Evolutionary conservation across 2,888 invertebrate genomes (phyloP).

Genomic region (Drosophila prostipennis): DNA sequence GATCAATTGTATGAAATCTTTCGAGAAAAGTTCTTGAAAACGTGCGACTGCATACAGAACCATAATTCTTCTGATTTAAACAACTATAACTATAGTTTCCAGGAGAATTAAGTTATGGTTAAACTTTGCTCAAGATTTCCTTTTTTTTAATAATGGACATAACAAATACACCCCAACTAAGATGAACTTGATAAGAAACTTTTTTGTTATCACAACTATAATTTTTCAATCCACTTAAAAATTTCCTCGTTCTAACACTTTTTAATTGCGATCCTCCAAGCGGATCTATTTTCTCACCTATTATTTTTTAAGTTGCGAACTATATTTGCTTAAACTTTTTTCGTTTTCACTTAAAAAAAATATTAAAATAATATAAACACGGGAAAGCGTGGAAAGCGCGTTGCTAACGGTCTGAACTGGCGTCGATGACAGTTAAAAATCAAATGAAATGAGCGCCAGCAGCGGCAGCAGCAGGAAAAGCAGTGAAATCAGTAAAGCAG

Average conservation of each 20-base stretch:
- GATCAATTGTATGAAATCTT: neutral
- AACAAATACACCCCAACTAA: neutral
- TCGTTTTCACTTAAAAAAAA: slow-evolving; percentile 6
- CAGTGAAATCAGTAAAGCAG: slow-evolving; percentile 5
- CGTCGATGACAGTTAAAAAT: slow-evolving; percentile 84
- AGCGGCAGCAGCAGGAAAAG: slow-evolving; percentile 4
- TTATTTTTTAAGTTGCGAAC: neutral
- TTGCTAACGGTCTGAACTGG: slow-evolving; percentile 61
- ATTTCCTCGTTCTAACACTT: neutral
- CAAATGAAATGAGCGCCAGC: slow-evolving; percentile 82
- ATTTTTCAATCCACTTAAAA: neutral
- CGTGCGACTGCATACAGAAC: neutral
- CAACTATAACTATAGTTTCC: too few relatives aligned
- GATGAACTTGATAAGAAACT: too few relatives aligned
- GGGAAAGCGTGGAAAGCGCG: neutral
- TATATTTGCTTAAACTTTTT: neutral
- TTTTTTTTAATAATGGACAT: neutral
- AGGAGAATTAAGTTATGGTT: too few relatives aligned
- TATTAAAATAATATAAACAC: slow-evolving; percentile 17
- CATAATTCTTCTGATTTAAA: neutral
- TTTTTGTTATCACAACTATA: neutral
- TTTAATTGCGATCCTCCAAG: neutral
- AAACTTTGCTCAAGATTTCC: too few relatives aligned
- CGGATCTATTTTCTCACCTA: neutral
- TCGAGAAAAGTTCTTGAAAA: too few relatives aligned